Evolutionary conservation across 2,113 vertebrate species (phyloP).

Genomic region (Sprattus sprattus): DNA sequence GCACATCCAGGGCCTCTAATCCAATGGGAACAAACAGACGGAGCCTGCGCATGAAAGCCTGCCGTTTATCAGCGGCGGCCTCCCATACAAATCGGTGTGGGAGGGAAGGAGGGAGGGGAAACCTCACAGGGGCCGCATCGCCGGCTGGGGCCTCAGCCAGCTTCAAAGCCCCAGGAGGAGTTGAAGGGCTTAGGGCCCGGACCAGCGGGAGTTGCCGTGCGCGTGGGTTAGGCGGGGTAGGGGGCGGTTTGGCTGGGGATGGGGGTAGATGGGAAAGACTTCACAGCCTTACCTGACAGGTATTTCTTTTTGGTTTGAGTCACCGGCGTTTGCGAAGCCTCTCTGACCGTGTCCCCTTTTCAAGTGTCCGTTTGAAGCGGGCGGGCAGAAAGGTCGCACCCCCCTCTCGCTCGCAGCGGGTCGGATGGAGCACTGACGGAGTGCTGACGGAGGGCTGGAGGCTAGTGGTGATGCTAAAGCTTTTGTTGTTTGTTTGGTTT

Average conservation of each 20-base stretch:
- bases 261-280: conserved; percentile 47
- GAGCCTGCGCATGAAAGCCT: conserved; percentile 56
- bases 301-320: conserved; percentile 63
- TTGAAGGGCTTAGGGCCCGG: conserved; percentile 59
- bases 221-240: conserved; percentile 38
- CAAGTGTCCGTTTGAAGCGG: conserved; percentile 73
- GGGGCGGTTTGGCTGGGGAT: not conserved
- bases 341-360: conserved; percentile 66
- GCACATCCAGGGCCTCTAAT: conserved; percentile 56
- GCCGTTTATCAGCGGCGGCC: conserved; percentile 56
- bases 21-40: conserved; percentile 59
- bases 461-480: conserved; percentile 64
- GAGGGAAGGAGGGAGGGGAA: conserved; percentile 34
- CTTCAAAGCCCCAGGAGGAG: conserved; percentile 65
- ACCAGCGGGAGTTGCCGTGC: conserved; percentile 59
- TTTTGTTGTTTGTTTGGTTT: conserved; percentile 52
- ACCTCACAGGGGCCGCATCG: not conserved
- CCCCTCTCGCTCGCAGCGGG: conserved; percentile 72
- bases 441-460: conserved; percentile 46
- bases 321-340: conserved; percentile 64
- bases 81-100: conserved; percentile 52
- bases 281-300: conserved; percentile 79
- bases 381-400: conserved; percentile 71
- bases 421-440: conserved; percentile 50
- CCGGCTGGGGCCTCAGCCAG: conserved; percentile 26